Evolutionary conservation across 2,113 vertebrate species (phyloP), one percentile per base, ranked within the genome.

Genomic region (Raphicerus campestris): DNA sequence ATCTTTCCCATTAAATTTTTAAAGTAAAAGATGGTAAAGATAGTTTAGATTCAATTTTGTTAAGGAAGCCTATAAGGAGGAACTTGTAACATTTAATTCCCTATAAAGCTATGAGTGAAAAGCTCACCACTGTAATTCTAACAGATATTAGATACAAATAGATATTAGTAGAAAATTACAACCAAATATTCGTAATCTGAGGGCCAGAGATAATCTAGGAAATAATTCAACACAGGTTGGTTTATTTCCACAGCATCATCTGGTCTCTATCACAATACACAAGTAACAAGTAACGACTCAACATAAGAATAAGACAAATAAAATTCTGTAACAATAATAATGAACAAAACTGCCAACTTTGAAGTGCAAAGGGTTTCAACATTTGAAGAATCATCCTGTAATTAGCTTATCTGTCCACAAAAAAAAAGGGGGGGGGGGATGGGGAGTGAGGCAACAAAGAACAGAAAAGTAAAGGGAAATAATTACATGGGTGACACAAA

Each of bases 11-110:
- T 0, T 90, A 35, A 66, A 14, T n/a, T 92, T 90, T 86, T 60
- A 45, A 91, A 73, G 14, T 80, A 53, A 95, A 93, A 93, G 47
- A 51, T 82, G 20, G n/a, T n/a, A 55, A 84, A 92, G 7, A 95
- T 10, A 49, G 13, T 66, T 85, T 32, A 85, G 19, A 9, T 70
- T 93, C 60, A 82, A 55, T 80, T 96, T 87, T 91, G 88, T n/a
- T 42, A 96, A 63, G 8, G 17, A 78, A 56, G 19, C 0, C 0
- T 58, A 4, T 78, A 78, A 89, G 13, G 14, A 92, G 17, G 28
- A 97, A 85, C 16, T 89, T 85, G 39, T 56, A 89, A 93, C 9
- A 81, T 42, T 66, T 84, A 94, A 92, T 75, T 92, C 20, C 77
- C 32, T 66, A 42, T 6, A 93, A 26, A 96, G 14, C 14, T 19